These are phyloP conservation scores for Drosophila seclusa DNA, from an alignment of 2,888 invertebrate genomes.

Conservation along the genomic window DNA sequence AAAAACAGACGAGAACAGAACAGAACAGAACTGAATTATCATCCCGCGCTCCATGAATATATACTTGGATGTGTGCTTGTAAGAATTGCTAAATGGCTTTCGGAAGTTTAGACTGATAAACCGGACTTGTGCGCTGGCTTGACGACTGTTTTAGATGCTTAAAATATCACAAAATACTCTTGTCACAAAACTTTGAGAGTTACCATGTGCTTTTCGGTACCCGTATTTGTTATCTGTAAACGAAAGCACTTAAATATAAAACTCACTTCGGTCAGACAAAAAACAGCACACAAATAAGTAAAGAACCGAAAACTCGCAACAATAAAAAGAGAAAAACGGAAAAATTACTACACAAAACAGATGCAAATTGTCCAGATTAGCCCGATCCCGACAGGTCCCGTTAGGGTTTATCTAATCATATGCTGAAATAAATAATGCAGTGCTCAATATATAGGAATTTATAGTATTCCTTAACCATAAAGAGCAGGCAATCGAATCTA, in stretches of 20 bases:
- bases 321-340: conserved; percentile 5
- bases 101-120: conserved; percentile 57
- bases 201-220: conserved; percentile 33
- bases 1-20: conserved; percentile 19
- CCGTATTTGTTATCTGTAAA: conserved; percentile 41
- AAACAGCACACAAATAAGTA: conserved; percentile 1
- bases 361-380: conserved; percentile 36
- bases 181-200: conserved; percentile 49
- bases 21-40: conserved; percentile 20
- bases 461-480: background rate
- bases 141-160: conserved; percentile 20
- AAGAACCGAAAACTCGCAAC: conserved; percentile 3
- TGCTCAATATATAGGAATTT: background rate
- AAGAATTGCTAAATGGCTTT: conserved; percentile 48
- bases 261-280: conserved; percentile 22
- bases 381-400: conserved; percentile 1
- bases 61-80: background rate
- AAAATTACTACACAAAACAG: conserved; percentile 44
- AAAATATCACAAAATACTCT: conserved; percentile 44
- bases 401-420: background rate
- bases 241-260: conserved; percentile 13
- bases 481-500: background rate
- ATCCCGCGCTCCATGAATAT: conserved; percentile 7
- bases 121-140: conserved; percentile 10
- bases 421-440: background rate